Conservation (phyloP, 2,888 invertebrate genomes). For the Phaedon cochleariae region DNA sequence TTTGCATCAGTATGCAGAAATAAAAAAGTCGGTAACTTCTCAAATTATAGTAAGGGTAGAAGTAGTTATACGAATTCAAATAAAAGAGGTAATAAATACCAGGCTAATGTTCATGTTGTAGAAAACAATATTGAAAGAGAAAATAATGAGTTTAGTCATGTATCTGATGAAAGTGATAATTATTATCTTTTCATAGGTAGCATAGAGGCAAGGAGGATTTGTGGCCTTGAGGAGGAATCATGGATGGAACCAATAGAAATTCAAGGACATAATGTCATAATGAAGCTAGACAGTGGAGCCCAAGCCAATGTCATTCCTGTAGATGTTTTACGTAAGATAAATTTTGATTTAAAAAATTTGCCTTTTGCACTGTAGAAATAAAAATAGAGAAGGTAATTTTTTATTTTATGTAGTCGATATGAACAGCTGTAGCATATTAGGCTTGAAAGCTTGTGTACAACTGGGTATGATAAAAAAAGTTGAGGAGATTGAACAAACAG, state of each 20-base stretch:
- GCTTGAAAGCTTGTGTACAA: conserved; percentile 20
- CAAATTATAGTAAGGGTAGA: not conserved
- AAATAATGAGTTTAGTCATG: not conserved
- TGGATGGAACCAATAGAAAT: conserved; percentile 4
- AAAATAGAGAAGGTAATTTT: conserved; percentile 10
- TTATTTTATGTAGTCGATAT: conserved; percentile 27
- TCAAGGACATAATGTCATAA: not conserved
- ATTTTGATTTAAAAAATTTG: conserved; percentile 7
- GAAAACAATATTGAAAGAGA: not conserved
- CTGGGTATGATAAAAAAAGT: conserved; percentile 22
- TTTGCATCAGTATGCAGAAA: conserved; percentile 19
- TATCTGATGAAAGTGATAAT: not conserved
- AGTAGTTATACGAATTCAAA: not conserved
- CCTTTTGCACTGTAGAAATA: conserved; percentile 12
- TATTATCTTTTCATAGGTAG: not conserved
- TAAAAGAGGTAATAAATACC: not conserved
- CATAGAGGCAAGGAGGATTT: not conserved
- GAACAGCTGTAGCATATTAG: conserved; percentile 22
- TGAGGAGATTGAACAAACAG: not conserved
- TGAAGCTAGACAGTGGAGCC: conserved; percentile 18
- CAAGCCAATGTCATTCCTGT: conserved; percentile 20
- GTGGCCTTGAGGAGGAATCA: conserved; percentile 9
- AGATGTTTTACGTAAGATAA: conserved; percentile 4
- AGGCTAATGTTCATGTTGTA: not conserved
- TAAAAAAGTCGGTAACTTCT: not conserved